phyloP scores from a whole-genome alignment of 53 echinoderm and acorn worm genomes.

The Holothuria scabra region DNA sequence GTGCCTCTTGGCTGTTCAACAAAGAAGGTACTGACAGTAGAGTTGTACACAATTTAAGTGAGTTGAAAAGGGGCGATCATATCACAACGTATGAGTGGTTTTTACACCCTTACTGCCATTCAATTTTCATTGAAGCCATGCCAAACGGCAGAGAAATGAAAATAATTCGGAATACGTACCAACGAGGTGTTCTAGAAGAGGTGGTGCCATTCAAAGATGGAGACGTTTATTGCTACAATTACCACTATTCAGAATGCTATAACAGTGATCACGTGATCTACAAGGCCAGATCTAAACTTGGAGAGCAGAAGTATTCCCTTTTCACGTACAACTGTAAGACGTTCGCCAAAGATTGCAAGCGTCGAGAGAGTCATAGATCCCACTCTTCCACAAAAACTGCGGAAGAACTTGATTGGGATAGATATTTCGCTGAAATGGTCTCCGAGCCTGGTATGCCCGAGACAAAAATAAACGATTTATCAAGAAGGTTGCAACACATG shows the following conservation, averaged over 20 bases:
- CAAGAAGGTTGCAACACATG: neutral
- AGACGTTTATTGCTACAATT: slow-evolving; percentile 15
- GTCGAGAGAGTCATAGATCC: neutral
- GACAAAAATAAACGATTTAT: neutral
- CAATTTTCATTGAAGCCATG: slow-evolving; percentile 28
- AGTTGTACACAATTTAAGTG: neutral
- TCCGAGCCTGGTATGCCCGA: slow-evolving; percentile 23
- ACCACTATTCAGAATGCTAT: slow-evolving; percentile 5
- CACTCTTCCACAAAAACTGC: neutral
- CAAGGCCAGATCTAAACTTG: neutral
- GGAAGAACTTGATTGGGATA: neutral
- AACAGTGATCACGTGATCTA: neutral
- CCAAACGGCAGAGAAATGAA: slow-evolving; percentile 20
- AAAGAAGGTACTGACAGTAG: neutral
- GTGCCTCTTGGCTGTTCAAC: slow-evolving; percentile 3
- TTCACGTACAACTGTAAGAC: slow-evolving; percentile 12
- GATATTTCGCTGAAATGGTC: slow-evolving; percentile 8
- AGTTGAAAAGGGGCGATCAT: slow-evolving; percentile 7
- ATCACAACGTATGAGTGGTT: slow-evolving; percentile 42
- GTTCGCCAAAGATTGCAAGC: slow-evolving; percentile 3
- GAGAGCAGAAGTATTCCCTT: neutral
- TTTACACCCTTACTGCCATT: slow-evolving; percentile 28
- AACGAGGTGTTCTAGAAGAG: slow-evolving; percentile 26
- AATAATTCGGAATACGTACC: slow-evolving; percentile 20
- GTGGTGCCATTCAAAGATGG: slow-evolving; percentile 3